Evolutionary conservation across 1,140 invertebrate species (phyloP).

Genomic region (Drosophila pruinosa): DNA sequence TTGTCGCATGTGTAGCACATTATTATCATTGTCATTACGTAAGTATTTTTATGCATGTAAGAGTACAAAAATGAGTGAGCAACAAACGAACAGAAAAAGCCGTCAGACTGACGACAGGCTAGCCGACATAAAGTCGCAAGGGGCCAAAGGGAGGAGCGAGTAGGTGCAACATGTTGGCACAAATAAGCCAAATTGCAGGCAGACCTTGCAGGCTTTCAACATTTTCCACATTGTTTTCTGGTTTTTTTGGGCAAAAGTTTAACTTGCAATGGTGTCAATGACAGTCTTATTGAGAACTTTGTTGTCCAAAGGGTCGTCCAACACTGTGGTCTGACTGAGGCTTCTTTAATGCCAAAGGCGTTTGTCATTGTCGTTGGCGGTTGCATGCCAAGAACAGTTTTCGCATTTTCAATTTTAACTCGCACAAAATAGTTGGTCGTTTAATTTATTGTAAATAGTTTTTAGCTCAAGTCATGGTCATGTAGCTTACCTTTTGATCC

Average conservation of each 20-base stretch:
- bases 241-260: slow-evolving; percentile 40
- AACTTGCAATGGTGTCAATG: slow-evolving; percentile 68
- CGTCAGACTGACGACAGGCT: slow-evolving; percentile 5
- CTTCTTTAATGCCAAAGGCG: slow-evolving; percentile 17
- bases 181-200: slow-evolving; percentile 62
- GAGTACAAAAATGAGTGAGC: slow-evolving; percentile 26
- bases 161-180: slow-evolving; percentile 3
- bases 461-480: background rate
- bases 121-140: slow-evolving; percentile 24
- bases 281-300: slow-evolving; percentile 41
- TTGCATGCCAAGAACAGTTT: slow-evolving; percentile 36
- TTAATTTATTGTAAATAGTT: slow-evolving; percentile 27
- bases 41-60: slow-evolving; percentile 40
- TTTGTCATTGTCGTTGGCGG: background rate
- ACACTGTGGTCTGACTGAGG: background rate
- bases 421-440: slow-evolving; percentile 11
- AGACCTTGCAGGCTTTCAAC: slow-evolving; percentile 12
- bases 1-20: slow-evolving; percentile 54
- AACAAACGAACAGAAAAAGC: slow-evolving; percentile 3
- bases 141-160: slow-evolving; percentile 23
- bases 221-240: slow-evolving; percentile 25
- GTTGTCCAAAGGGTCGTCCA: slow-evolving; percentile 5
- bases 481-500: slow-evolving; percentile 88
- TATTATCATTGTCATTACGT: slow-evolving; percentile 63
- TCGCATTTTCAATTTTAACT: slow-evolving; percentile 6